phyloP scores from a whole-genome alignment of 2,113 vertebrate species.

The Scophthalmus maximus region DNA sequence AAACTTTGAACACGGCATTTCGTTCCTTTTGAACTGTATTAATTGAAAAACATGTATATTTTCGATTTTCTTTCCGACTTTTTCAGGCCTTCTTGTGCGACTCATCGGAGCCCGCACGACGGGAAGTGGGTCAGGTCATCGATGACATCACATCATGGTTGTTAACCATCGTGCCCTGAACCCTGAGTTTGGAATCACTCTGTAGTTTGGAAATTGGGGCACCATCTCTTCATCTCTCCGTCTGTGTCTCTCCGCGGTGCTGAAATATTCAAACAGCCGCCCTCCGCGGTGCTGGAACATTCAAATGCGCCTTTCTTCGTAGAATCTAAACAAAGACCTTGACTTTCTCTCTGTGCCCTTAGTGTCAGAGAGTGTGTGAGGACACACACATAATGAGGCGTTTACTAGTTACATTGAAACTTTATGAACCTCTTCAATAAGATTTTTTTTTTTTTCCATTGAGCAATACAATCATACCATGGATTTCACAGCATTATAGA shows the following conservation, averaged over 20 bases:
- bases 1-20: no score
- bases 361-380: background rate
- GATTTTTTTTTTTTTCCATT: background rate
- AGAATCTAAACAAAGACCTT: background rate
- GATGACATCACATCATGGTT: slow-evolving; percentile 12
- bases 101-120: background rate
- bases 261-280: slow-evolving; percentile 56
- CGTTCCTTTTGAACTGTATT: no score
- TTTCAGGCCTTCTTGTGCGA: background rate
- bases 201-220: slow-evolving; percentile 44
- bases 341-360: background rate
- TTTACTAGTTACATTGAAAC: slow-evolving; percentile 7
- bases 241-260: slow-evolving; percentile 1
- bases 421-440: background rate
- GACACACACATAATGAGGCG: background rate
- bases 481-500: slow-evolving; percentile 28
- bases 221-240: slow-evolving; percentile 2
- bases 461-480: slow-evolving; percentile 9
- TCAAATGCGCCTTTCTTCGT: slow-evolving; percentile 13
- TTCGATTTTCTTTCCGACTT: slow-evolving; percentile 1
- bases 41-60: no score
- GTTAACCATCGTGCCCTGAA: slow-evolving; percentile 4
- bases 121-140: slow-evolving; percentile 18
- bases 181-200: slow-evolving; percentile 27
- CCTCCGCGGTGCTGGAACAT: slow-evolving; percentile 44